Conservation (phyloP, 1,140 invertebrate species). For the Ceratitis capitata region DNA sequence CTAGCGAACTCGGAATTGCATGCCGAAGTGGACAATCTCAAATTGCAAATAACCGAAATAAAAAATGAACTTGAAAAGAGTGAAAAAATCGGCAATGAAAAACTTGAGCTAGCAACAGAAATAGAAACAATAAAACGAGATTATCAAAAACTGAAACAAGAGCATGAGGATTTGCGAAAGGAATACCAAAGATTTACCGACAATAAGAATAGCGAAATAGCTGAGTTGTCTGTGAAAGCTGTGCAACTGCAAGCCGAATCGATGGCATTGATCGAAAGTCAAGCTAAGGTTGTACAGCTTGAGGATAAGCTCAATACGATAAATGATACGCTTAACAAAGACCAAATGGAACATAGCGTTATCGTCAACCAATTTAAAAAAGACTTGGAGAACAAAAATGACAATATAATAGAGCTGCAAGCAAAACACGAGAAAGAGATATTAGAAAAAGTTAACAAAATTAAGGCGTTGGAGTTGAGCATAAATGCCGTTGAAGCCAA, state of each 20-base stretch:
- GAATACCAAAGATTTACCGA: neutral
- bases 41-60: conserved; percentile 32
- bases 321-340: neutral
- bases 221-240: neutral
- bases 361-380: neutral
- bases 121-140: neutral
- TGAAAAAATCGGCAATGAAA: neutral
- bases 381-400: neutral
- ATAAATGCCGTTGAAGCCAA: neutral
- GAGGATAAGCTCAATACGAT: neutral
- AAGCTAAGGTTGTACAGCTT: neutral
- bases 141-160: neutral
- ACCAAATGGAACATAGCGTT: neutral
- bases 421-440: neutral
- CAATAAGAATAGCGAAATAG: neutral
- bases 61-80: neutral
- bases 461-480: neutral
- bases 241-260: neutral
- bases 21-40: conserved; percentile 51
- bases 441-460: neutral
- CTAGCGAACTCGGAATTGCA: conserved; percentile 51
- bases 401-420: neutral
- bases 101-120: neutral
- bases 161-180: neutral
- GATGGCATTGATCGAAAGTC: neutral